These are phyloP conservation scores for Melanostoma scalare DNA, from an alignment of 2,888 invertebrate species.

Conservation along the genomic window DNA sequence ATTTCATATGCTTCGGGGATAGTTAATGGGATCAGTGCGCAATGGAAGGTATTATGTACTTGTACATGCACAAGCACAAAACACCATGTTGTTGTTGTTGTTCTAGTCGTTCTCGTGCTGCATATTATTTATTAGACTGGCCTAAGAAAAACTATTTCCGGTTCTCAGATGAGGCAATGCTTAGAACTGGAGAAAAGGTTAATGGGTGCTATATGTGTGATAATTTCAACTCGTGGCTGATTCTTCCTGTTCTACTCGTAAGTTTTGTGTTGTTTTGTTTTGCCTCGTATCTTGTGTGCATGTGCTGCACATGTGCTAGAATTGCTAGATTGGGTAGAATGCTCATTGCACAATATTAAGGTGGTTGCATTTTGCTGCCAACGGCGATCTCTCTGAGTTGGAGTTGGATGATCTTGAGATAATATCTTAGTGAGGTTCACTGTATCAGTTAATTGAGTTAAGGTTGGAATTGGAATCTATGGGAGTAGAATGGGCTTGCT, in stretches of 20 bases:
- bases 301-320: constrained; percentile 7
- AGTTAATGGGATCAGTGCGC: constrained; percentile 54
- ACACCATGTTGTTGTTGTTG: constrained; percentile 12
- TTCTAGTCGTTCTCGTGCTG: constrained; percentile 26
- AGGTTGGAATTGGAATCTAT: constrained; percentile 21
- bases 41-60: background rate
- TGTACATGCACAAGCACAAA: constrained; percentile 22
- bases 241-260: constrained; percentile 62
- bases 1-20: constrained; percentile 26
- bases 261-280: background rate
- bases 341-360: constrained; percentile 62
- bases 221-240: constrained; percentile 70
- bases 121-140: constrained; percentile 63
- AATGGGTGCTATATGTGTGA: constrained; percentile 73
- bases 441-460: constrained; percentile 68
- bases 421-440: constrained; percentile 46
- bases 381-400: constrained; percentile 36
- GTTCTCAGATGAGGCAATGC: constrained; percentile 57
- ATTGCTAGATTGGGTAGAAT: constrained; percentile 40
- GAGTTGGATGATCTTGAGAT: constrained; percentile 68
- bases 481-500: constrained; percentile 3
- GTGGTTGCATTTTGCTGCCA: constrained; percentile 49
- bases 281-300: background rate
- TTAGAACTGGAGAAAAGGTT: constrained; percentile 57
- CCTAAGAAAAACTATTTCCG: constrained; percentile 63